These are phyloP conservation scores for Morone saxatilis DNA, from an alignment of 2,113 vertebrate species.

Conservation along the genomic window DNA sequence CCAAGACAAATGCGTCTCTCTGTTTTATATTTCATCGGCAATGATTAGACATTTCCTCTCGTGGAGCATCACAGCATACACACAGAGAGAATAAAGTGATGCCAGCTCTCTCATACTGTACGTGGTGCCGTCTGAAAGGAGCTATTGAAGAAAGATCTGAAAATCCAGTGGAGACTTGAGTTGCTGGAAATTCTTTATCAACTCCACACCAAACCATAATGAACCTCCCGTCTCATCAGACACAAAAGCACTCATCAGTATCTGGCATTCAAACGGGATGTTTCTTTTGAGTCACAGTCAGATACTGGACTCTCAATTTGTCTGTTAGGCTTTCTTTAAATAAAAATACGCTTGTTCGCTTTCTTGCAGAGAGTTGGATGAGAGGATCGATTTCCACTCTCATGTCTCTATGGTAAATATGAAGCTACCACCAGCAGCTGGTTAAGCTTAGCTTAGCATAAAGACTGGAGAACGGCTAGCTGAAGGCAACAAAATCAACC, in stretches of 20 bases:
- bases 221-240: constrained; percentile 34
- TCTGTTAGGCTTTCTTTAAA: background rate
- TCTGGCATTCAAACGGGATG: constrained; percentile 39
- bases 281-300: constrained; percentile 43
- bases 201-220: constrained; percentile 44
- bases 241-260: constrained; percentile 27
- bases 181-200: constrained; percentile 51
- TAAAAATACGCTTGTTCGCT: background rate
- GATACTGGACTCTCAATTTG: constrained; percentile 25
- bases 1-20: constrained; percentile 69
- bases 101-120: constrained; percentile 56
- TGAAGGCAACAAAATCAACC: background rate
- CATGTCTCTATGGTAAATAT: background rate
- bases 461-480: background rate
- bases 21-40: constrained; percentile 56
- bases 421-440: background rate
- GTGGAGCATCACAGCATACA: constrained; percentile 51
- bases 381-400: background rate
- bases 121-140: constrained; percentile 33
- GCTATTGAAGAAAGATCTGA: constrained; percentile 59
- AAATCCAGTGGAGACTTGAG: constrained; percentile 46
- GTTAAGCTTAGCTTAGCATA: background rate
- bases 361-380: background rate
- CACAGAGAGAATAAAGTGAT: constrained; percentile 56
- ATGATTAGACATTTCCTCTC: constrained; percentile 71